Evolutionary conservation across 1,140 invertebrate genomes (phyloP), one percentile per base, ranked within the genome.

Genomic region (Nasonia giraulti): DNA sequence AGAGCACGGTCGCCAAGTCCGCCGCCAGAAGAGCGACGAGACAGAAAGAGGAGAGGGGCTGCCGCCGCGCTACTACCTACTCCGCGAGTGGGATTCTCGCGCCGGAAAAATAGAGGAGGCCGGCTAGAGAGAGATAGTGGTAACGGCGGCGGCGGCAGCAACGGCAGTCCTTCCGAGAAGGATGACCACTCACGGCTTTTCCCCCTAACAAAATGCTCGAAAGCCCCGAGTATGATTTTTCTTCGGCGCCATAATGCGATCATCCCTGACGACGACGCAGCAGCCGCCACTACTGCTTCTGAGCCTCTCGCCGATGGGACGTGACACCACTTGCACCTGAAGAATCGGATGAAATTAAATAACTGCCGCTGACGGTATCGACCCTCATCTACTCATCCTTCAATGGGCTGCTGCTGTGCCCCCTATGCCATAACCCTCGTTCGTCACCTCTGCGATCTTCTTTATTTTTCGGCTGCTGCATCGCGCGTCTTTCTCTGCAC

Each of bases 1-100:
- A 88, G 86, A 89, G 87, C 88, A 88, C 85, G 71, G 87, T 85
- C 85, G 85, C 80, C 86, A 85, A 86, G 86, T 87, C 86, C 44
- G 27, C 50, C 33, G 37, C 20, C 31, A 40, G 86, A 86, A 78
- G 87, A 86, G 80, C 76, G 84, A 83, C 86, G 82, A 87, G 78
- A 87, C 86, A 83, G 86, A 87, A 80, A 27, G 44, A 62, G 85
- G 83, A 84, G 82, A 80, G 83, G 69, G 68, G 20, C 6, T 82
- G 87, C 85, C 20, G 55, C 55, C 20, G 55, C 55, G 55, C 55
- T 62, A 62, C 17, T 62, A 62, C 55, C 55, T 20, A 20, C 55
- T 62, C 55, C 20, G 66, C 73, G 82, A 76, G 80, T 88, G 78
- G 85, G 86, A 83, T 82, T 85, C 73, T 86, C 85, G 66, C 73